Evolutionary conservation across 2,113 vertebrate genomes (phyloP).

Genomic region (Motacilla tschutschensis): DNA sequence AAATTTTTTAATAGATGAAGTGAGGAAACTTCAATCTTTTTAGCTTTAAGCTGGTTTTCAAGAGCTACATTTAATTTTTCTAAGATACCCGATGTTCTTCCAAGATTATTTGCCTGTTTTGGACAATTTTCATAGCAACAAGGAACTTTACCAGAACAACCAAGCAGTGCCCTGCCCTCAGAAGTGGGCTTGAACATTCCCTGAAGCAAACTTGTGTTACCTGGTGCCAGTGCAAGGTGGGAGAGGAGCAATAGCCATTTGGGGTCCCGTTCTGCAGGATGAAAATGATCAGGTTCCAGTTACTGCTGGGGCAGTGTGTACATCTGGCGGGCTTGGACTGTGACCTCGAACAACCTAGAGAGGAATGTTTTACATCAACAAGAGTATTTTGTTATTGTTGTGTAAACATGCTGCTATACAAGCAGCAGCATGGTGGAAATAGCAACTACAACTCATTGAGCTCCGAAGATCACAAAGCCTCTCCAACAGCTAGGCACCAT

Average conservation of each 20-base stretch:
- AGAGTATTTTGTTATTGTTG: not conserved
- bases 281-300: not conserved
- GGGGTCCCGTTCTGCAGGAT: not conserved
- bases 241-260: accelerated
- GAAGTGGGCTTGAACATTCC: not conserved
- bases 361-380: not conserved
- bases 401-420: not conserved
- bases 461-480: not conserved
- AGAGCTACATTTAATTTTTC: not conserved
- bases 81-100: not conserved
- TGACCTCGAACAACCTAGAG: accelerated
- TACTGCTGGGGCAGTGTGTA: not conserved
- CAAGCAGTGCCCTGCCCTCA: not conserved
- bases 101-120: not conserved
- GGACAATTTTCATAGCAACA: not conserved
- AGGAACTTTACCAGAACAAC: not conserved
- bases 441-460: not conserved
- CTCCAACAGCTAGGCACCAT: not conserved
- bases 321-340: not conserved
- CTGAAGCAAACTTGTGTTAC: not conserved
- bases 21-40: constrained; percentile 27
- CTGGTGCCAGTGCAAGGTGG: too few species aligned
- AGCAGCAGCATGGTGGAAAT: not conserved
- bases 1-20: constrained; percentile 34
- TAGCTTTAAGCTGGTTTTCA: not conserved